Conservation (phyloP, 2,113 vertebrate genomes). For the Poecilia latipinna region DNA sequence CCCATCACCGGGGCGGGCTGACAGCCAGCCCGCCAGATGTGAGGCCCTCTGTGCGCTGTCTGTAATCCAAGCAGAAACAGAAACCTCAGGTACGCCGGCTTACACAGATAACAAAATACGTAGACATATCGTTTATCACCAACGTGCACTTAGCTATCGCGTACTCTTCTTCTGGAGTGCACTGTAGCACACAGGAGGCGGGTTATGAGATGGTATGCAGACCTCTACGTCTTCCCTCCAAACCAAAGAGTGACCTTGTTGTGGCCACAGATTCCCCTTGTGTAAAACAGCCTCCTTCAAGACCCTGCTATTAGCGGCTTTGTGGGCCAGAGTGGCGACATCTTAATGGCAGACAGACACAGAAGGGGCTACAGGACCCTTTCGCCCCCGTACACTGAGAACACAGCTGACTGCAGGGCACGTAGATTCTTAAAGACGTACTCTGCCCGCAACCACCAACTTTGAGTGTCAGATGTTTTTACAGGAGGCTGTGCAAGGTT, state of each 20-base stretch:
- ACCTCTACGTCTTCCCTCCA: conserved; percentile 52
- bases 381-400: conserved; percentile 12
- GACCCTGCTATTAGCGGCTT: conserved; percentile 73
- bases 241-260: conserved; percentile 68
- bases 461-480: conserved; percentile 20
- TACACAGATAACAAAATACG: conserved; percentile 25
- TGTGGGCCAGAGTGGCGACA: conserved; percentile 68
- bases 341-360: conserved; percentile 68
- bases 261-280: conserved; percentile 70
- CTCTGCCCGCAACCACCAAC: conserved; percentile 22
- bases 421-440: conserved; percentile 26
- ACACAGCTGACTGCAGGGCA: conserved; percentile 55
- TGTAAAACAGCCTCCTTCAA: conserved; percentile 59
- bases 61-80: conserved; percentile 50
- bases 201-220: conserved; percentile 26
- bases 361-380: conserved; percentile 45
- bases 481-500: conserved; percentile 23
- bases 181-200: conserved; percentile 24
- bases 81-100: conserved; percentile 42
- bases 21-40: conserved; percentile 75
- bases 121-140: conserved; percentile 7
- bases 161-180: background rate
- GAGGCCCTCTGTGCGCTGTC: conserved; percentile 47
- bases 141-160: background rate
- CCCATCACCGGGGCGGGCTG: conserved; percentile 60